Conservation (phyloP, 2,797 vertebrate species). For the Prionace glauca region DNA sequence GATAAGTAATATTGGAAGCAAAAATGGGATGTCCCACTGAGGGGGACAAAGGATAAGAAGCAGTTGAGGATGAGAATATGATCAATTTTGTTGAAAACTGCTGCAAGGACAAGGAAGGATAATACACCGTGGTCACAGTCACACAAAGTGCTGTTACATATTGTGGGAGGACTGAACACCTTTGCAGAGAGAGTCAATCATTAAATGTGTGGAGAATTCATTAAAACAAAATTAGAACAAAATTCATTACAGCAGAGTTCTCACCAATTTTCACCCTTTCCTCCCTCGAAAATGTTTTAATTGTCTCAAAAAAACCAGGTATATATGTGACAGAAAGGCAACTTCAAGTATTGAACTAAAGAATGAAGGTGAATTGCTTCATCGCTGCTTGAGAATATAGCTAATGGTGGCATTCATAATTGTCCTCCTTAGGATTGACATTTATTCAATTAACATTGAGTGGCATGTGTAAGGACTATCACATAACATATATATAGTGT, state of each 20-base stretch:
- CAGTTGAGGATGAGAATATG: not conserved
- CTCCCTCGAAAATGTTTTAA: not conserved
- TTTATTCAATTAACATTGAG: not conserved
- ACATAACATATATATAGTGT: not conserved
- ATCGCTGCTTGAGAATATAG: not conserved
- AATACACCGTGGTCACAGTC: not conserved
- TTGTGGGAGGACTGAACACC: not conserved
- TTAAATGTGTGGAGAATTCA: not conserved
- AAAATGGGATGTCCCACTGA: not conserved
- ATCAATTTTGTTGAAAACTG: not conserved
- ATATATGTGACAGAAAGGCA: not conserved
- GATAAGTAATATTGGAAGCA: not conserved
- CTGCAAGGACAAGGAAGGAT: not conserved
- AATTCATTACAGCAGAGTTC: not conserved
- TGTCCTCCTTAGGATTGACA: not conserved
- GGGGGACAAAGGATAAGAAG: not conserved
- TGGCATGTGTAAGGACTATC: not conserved
- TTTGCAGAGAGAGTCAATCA: not conserved
- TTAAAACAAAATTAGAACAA: slow-evolving; percentile 11
- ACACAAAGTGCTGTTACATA: not conserved
- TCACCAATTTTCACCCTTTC: not conserved
- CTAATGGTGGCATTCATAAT: not conserved
- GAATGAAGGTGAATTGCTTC: not conserved
- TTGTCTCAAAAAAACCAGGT: not conserved
- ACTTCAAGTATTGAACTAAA: not conserved